Base-by-base conservation (phyloP, 1,140 invertebrate genomes). In the Bombus breviceps region DNA sequence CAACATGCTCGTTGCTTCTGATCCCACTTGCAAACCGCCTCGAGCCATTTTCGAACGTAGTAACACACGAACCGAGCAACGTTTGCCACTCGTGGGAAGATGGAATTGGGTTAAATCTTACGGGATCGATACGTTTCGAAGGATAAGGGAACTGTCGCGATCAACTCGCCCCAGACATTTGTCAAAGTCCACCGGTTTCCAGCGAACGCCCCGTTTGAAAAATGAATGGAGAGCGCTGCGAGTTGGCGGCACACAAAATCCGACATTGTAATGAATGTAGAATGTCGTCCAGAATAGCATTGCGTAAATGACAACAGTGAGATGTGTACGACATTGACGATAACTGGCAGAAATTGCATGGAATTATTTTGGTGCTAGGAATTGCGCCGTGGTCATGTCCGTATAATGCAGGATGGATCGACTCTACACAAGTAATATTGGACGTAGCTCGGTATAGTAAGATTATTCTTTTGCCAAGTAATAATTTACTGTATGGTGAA, bases 71-170 rank as follows among this genome's bases (percentile, higher is more conserved):
- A 84, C 75, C 69, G 59, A 80, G 25, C 62, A 74, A 53, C 78
- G 79, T 53, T 41, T 64, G 28, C 43, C 25, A 41, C 68, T 89
- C 88, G 88, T 89, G 83, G 87, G 88, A 89, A 89, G 87, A 86
- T 74, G 68, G 64, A 89, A 89, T 88, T 89, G 68, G 83, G 88
- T 89, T 89, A 88, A 62, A 89, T 88, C 87, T 85, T 89, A 73
- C 87, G 69, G 37, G 80, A 53, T 37, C 78, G 78, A 66, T 71
- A 66, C 15, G 79, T 85, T 72, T 80, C 77, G 77, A 80, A 12
- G 66, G 76, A 69, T 71, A 79, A 73, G 47, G 53, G 39, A 41
- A 68, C 53, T 43, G 41, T 85, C 57, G 57, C 68, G 28, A 84
- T 71, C 37, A 3, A 8, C 41, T 37, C 28, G 25, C 15, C 39